Conservation (phyloP, 2,797 vertebrate species). For the Hylomyscus alleni region DNA sequence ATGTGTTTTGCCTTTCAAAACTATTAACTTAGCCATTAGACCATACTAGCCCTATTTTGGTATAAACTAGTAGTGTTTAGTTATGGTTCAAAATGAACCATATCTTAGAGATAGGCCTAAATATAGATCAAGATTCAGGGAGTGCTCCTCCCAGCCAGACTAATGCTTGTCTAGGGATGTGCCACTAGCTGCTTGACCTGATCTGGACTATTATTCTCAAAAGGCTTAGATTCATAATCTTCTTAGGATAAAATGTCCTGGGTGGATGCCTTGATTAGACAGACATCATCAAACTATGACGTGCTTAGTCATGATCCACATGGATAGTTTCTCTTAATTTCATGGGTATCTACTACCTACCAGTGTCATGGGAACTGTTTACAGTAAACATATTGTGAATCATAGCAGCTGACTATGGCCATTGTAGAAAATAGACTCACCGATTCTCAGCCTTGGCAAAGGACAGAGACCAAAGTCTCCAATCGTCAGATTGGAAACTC, state of each 20-base stretch:
- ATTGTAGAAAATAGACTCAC: neutral
- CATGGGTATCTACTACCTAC: neutral
- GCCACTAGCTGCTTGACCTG: neutral
- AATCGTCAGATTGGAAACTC: neutral
- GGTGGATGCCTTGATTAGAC: neutral
- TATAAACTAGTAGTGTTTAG: slow-evolving; percentile 64
- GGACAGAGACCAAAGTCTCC: neutral
- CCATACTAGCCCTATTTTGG: slow-evolving; percentile 61
- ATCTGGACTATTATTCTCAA: neutral
- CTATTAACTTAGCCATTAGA: slow-evolving; percentile 64
- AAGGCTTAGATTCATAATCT: neutral
- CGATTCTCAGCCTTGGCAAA: neutral
- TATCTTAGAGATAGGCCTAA: slow-evolving; percentile 47
- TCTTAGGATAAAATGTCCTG: neutral
- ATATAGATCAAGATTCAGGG: neutral
- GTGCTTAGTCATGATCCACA: neutral
- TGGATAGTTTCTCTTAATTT: neutral
- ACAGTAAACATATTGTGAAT: neutral
- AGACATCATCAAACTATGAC: neutral
- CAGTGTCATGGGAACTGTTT: neutral
- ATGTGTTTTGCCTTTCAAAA: slow-evolving; percentile 64
- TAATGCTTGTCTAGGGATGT: neutral
- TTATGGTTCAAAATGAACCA: slow-evolving; percentile 26
- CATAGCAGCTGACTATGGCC: neutral
- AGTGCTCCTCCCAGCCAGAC: neutral